Evolutionary conservation across 2,888 invertebrate genomes (phyloP).

Genomic region (Spilosoma lubricipeda): DNA sequence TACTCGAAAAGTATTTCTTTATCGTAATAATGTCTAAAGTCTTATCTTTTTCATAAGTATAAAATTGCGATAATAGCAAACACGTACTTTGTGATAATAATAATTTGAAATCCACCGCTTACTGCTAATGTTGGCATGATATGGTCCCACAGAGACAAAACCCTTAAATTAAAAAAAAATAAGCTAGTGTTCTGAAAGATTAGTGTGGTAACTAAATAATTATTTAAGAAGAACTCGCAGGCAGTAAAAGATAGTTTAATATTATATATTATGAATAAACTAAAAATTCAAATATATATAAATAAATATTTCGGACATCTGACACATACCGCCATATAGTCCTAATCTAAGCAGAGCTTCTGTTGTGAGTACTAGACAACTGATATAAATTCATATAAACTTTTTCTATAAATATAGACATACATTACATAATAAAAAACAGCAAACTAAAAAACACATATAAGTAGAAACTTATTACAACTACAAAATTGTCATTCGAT

Average conservation of each 20-base stretch:
- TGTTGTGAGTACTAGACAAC: too few relatives aligned
- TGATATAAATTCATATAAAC: too few relatives aligned
- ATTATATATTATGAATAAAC: too few relatives aligned
- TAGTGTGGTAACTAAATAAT: background rate
- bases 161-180: too few relatives aligned
- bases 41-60: background rate
- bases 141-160: background rate
- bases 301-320: too few relatives aligned
- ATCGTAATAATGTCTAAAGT: background rate
- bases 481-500: background rate
- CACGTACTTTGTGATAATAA: background rate
- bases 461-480: background rate
- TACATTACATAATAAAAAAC: too few relatives aligned
- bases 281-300: too few relatives aligned
- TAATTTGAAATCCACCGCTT: background rate
- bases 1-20: background rate
- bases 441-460: too few relatives aligned
- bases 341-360: too few relatives aligned
- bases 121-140: background rate
- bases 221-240: background rate
- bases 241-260: background rate
- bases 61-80: background rate
- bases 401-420: background rate
- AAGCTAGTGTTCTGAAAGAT: too few relatives aligned
- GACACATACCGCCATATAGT: too few relatives aligned